These are phyloP conservation scores for Drosophila maculinotata DNA, from an alignment of 2,888 invertebrate genomes.

Conservation along the genomic window DNA sequence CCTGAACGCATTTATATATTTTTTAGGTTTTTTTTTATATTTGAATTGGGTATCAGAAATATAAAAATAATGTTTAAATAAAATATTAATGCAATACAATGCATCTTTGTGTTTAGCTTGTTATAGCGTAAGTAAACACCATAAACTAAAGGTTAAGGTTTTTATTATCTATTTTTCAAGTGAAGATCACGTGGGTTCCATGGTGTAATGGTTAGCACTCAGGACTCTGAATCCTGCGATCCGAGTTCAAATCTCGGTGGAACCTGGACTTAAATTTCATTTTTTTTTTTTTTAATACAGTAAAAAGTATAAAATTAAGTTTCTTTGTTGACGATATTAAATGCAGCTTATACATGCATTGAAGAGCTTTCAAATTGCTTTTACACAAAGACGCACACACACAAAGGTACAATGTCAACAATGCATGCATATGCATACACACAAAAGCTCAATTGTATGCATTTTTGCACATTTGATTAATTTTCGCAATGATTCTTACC, in stretches of 20 bases:
- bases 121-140: too few species aligned
- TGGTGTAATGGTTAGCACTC: conserved; percentile 87
- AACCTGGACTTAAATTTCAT: conserved; percentile 74
- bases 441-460: neutral
- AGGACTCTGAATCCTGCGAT: conserved; percentile 86
- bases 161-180: conserved; percentile 3
- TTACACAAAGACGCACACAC: neutral
- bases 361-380: neutral
- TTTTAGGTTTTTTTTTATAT: conserved; percentile 6
- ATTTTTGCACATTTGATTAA: neutral
- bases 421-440: conserved; percentile 4
- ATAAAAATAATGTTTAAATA: neutral
- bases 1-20: conserved; percentile 65
- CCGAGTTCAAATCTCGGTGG: conserved; percentile 86
- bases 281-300: conserved; percentile 8
- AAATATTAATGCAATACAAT: too few species aligned
- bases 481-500: conserved; percentile 87
- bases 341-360: too few species aligned
- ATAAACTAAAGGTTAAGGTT: too few species aligned
- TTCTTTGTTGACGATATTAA: too few species aligned
- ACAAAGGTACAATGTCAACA: neutral
- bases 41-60: neutral
- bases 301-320: too few species aligned
- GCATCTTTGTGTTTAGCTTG: too few species aligned
- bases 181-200: conserved; percentile 83